Base-by-base conservation (phyloP, 1,140 invertebrate species). In the Papilio polytes region DNA sequence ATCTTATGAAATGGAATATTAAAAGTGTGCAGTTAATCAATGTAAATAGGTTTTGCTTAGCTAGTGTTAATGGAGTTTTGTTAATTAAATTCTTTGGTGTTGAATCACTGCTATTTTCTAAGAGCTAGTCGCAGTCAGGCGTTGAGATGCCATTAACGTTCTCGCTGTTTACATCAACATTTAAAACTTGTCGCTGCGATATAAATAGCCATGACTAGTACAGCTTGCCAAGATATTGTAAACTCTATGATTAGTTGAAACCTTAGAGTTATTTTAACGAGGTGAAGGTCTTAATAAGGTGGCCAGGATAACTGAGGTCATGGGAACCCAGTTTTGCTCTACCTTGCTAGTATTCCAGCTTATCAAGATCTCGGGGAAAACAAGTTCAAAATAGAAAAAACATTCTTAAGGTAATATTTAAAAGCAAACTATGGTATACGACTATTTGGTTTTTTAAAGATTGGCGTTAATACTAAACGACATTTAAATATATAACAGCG, bases 201-300 rank as follows among this genome's bases (percentile, higher is more conserved):
- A 89, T 85, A 90, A 88, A 88, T 90, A 86, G 81, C 74, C 74
- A 81, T 88, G 86, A 87, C 85, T 82, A 84, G 76, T 81, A 36
- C 74, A 36, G 63, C 10, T 63, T 26, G 59, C 63, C 63, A 31
- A 70, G 10, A 63, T 63, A 63, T 63, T 63, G 63, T 70, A 70
- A 70, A 26, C 26, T 31, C 63, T 70, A 31, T 70, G 63, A 70
- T 70, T 70, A 70, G 63, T 70, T 70, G 63, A 70, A 70, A 2
- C 26, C 63, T 70, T 36, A 70, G 63, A 70, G 26, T 70, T 31
- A 63, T 70, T 70, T 70, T 31, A 70, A 70, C 63, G 63, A 10
- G 63, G 63, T 70, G 63, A 70, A 70, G 63, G 63, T 70, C 63
- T 70, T 36, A 31, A 31, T 70, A 36, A 70, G 22, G 20, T 63